Evolutionary conservation across 2,888 invertebrate genomes (phyloP).

Genomic region (Stratiomys singularior): DNA sequence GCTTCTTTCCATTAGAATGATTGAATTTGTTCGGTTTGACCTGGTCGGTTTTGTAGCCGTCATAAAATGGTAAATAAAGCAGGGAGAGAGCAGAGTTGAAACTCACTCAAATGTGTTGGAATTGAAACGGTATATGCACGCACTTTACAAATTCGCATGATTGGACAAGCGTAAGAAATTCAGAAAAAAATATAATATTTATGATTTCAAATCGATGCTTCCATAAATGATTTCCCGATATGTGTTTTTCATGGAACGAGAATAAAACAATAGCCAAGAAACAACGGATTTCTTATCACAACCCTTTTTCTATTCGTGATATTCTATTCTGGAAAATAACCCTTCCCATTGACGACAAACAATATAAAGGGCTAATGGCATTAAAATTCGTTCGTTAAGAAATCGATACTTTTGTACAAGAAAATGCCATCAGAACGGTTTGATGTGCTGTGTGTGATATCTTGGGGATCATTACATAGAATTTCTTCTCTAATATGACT

Average conservation of each 20-base stretch:
- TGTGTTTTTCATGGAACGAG: no score
- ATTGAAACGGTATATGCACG: no score
- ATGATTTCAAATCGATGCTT: no score
- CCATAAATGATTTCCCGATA: no score
- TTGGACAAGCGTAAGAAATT: no score
- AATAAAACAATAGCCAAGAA: no score
- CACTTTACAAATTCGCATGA: no score
- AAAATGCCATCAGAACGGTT: slow-evolving; percentile 42
- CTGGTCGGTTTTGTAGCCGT: slow-evolving; percentile 39
- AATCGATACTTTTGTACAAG: slow-evolving; percentile 43
- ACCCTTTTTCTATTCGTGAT: neutral
- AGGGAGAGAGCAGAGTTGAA: no score
- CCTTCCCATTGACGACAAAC: neutral
- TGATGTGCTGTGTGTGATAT: slow-evolving; percentile 23
- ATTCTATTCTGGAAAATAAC: neutral
- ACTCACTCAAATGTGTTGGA: no score
- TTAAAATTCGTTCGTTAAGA: slow-evolving; percentile 31
- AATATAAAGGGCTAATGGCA: slow-evolving; percentile 17
- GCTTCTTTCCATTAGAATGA: slow-evolving; percentile 53
- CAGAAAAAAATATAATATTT: no score
- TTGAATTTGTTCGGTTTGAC: slow-evolving; percentile 52
- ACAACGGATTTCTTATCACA: no score
- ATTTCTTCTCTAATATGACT: slow-evolving; percentile 41
- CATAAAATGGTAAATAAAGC: neutral
- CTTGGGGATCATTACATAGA: slow-evolving; percentile 32